Evolutionary conservation across 2,113 vertebrate genomes (phyloP), one percentile per base, ranked within the genome.

Genomic region (Megaleporinus macrocephalus): DNA sequence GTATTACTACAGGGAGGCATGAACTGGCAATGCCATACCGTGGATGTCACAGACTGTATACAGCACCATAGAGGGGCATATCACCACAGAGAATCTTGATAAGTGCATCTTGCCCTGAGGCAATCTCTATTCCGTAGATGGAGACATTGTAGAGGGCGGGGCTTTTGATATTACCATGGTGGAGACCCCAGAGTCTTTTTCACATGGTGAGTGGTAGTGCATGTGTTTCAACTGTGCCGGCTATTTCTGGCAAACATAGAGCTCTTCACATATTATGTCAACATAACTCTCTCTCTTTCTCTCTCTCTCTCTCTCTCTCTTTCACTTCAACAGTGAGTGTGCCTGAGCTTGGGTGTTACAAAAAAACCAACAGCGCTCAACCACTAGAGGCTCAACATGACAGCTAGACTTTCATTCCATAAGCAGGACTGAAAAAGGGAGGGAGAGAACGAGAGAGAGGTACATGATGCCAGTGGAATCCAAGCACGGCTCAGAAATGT

Each of bases 221-320:
- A n/a, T n/a, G n/a, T n/a, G n/a, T 44, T 76, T 18, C 59, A 76
- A 33, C 41, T 65, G 59, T n/a, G 36, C 15, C 5, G 76, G 80
- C 80, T 76, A 81, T 90, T 88, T 78, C 83, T 69, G 76, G 85
- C 80, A 76, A 73, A 78, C 80, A 59, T 26, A 49, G 82, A 22
- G 44, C 47, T 41, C 13, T n/a, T 76, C 36, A 44, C 55, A 22
- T 68, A 22, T 36, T 29, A 65, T 5, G 62, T 18, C 22, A 30
- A 68, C 22, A 22, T 68, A 30, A 22, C 83, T 88, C 81, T 20
- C 5, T 76, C 9, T 79, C 81, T 80, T 55, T 69, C 61, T 12
- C 81, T 87, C 84, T 66, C 41, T 41, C 65, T 29, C 29, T 65
- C 14, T 65, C 27, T 29, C 27, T 65, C 62, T 30, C 62, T 65